Evolutionary conservation across 2,113 vertebrate species (phyloP), one percentile per base, ranked within the genome.

Genomic region (Otus sunia): DNA sequence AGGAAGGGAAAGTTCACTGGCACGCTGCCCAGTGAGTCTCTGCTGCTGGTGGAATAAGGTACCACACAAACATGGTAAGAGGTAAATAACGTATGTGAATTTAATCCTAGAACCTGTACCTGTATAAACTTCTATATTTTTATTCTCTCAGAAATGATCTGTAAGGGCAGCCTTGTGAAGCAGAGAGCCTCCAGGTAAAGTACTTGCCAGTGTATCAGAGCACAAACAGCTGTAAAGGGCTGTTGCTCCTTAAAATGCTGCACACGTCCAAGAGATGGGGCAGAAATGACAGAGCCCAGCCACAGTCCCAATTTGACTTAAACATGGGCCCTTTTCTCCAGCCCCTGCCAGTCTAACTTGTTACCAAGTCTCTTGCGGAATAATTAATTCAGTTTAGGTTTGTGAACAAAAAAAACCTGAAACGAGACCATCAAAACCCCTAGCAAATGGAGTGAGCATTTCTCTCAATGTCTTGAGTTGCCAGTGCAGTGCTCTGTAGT

Each of bases 191-290:
- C 12, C 5, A 53, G 8, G 13, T 59, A 36, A 34, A 47, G 5
- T 9, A 47, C 7, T 3, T n/a, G 16, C 12, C 59, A 8, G 9
- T 1, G 3, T 12, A 36, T 6, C 12, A 37, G 8, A 52, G 34
- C 41, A 47, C n/a, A 12, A 30, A 6, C 12, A 50, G 17, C n/a
- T 41, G 6, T 4, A 0, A 32, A 21, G 52, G 6, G 27, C 37
- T 6, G 5, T 3, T 1, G 36, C 22, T 32, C 43, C 25, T 75
- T 43, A 21, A 49, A 69, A 30, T 27, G 11, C 26, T 37, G 13
- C 8, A 0, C 9, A 10, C 5, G 1, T 5, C 7, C 8, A 39
- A 2, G 17, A 18, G 21, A 0, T n/a, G 6, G 11, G 21, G 27
- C 15, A 63, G 34, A 49, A 41, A 45, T 32, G 11, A 10, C 6